phyloP scores from a whole-genome alignment of 2,888 invertebrate genomes.

The Amiota communis region DNA sequence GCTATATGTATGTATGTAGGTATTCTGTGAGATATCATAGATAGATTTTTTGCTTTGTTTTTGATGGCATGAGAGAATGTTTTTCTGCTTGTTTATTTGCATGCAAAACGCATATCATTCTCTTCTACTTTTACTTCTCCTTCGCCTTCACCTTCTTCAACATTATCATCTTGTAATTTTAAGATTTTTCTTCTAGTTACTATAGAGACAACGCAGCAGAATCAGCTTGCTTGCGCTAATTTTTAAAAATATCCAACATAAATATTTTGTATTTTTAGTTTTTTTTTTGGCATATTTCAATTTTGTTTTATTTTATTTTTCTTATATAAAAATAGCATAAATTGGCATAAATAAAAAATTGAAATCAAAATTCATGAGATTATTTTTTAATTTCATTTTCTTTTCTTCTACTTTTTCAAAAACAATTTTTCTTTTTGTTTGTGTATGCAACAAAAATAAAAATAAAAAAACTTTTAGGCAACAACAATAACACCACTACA shows the following conservation, averaged over 20 bases:
- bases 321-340: constrained; percentile 34
- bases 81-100: not conserved
- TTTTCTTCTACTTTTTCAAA: constrained; percentile 62
- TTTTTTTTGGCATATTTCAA: constrained; percentile 39
- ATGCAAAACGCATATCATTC: constrained; percentile 2
- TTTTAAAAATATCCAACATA: constrained; percentile 58
- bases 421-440: constrained; percentile 55
- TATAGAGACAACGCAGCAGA: no score
- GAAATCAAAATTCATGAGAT: constrained; percentile 33
- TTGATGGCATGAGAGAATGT: not conserved
- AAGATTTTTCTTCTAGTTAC: no score
- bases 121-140: not conserved
- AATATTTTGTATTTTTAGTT: constrained; percentile 29
- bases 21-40: not conserved
- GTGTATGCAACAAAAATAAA: constrained; percentile 41
- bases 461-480: constrained; percentile 43
- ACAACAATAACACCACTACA: constrained; percentile 58
- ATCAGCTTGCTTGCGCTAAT: constrained; percentile 57
- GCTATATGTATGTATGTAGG: no score
- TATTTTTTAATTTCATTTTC: constrained; percentile 50
- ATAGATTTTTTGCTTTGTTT: not conserved
- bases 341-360: constrained; percentile 33
- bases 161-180: not conserved
- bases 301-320: constrained; percentile 45
- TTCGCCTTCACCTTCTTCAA: not conserved